Conservation (phyloP, 1,140 invertebrate genomes). For the Brachionus plicatilis region DNA sequence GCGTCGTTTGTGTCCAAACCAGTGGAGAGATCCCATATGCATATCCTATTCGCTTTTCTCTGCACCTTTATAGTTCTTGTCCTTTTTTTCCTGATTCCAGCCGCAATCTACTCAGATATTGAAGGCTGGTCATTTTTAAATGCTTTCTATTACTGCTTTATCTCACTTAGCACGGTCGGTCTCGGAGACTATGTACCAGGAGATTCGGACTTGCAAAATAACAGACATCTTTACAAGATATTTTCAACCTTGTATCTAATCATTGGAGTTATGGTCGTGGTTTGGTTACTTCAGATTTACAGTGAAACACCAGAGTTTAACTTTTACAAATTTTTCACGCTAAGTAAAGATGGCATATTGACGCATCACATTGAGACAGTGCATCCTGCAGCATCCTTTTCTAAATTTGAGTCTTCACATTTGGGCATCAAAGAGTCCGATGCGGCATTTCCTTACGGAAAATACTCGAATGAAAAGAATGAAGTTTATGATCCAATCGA, state of each 20-base stretch:
- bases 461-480: background rate
- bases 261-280: conserved; percentile 25
- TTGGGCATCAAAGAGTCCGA: background rate
- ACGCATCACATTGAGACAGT: background rate
- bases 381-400: background rate
- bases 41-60: conserved; percentile 9
- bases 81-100: conserved; percentile 69
- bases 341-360: conserved; percentile 29
- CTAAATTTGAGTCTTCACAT: background rate
- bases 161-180: conserved; percentile 92
- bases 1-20: background rate
- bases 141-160: conserved; percentile 98
- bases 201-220: conserved; percentile 16
- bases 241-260: conserved; percentile 34
- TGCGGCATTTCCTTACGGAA: background rate
- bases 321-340: conserved; percentile 29
- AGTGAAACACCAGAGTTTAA: conserved; percentile 35
- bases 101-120: conserved; percentile 86
- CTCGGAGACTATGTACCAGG: conserved; percentile 39
- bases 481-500: background rate
- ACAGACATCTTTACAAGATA: conserved; percentile 25
- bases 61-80: background rate
- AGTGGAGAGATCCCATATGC: conserved; percentile 6
- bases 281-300: conserved; percentile 18
- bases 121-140: conserved; percentile 97